phyloP scores from a whole-genome alignment of 2,888 invertebrate genomes.

The Eristalis pertinax region DNA sequence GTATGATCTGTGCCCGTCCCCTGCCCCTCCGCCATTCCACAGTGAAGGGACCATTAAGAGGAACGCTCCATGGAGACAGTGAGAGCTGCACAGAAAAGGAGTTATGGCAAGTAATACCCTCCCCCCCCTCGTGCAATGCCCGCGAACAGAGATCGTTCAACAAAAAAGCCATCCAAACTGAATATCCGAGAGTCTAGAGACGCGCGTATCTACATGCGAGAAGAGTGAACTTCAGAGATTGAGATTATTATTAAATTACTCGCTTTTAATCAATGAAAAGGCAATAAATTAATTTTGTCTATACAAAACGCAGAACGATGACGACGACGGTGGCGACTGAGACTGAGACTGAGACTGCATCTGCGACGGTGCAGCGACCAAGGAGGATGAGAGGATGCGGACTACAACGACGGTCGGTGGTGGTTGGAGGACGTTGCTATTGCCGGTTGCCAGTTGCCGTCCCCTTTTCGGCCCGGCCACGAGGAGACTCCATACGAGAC shows the following conservation, averaged over 20 bases:
- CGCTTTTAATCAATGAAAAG: slow-evolving; percentile 65
- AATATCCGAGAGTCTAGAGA: slow-evolving; percentile 2
- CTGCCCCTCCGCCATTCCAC: too few relatives aligned
- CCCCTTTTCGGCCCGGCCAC: background rate
- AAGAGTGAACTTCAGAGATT: slow-evolving; percentile 41
- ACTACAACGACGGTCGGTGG: too few relatives aligned
- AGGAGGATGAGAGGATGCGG: background rate
- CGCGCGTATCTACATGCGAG: slow-evolving; percentile 41
- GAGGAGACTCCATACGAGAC: background rate
- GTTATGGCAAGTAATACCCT: slow-evolving; percentile 32
- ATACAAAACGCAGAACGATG: slow-evolving; percentile 9
- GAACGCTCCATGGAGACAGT: background rate
- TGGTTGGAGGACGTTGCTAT: background rate
- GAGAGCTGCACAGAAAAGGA: slow-evolving; percentile 7
- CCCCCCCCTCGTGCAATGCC: background rate
- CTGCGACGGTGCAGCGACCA: background rate
- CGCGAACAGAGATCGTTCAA: background rate
- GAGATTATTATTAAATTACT: slow-evolving; percentile 67
- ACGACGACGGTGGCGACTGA: background rate
- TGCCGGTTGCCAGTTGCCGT: background rate
- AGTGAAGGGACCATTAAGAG: background rate
- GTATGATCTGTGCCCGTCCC: background rate
- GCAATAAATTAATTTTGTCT: slow-evolving; percentile 63
- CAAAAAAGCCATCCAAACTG: background rate
- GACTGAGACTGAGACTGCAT: too few relatives aligned